Evolutionary conservation across 2,888 invertebrate genomes (phyloP).

Genomic region (Agonopterix alstromeriana): DNA sequence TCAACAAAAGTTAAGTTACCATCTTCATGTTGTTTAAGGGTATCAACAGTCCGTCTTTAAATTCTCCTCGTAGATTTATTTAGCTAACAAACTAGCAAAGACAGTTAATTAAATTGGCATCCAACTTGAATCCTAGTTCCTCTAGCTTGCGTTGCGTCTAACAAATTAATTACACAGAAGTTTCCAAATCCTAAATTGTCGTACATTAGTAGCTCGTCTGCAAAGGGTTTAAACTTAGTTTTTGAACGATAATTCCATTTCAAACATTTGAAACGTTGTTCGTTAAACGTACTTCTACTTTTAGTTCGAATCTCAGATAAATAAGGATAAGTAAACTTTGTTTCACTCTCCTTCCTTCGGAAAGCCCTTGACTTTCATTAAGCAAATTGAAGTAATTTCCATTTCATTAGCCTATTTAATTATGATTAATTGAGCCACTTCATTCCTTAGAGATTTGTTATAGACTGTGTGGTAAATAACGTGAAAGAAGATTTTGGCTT

Average conservation of each 20-base stretch:
- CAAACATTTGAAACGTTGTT: not conserved
- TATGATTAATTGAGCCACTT: slow-evolving; percentile 12
- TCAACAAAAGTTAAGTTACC: too few relatives aligned
- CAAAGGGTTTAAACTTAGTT: not conserved
- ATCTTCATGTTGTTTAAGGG: too few relatives aligned
- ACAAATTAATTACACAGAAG: not conserved
- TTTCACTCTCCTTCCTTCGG: not conserved
- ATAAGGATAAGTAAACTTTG: slow-evolving; percentile 2
- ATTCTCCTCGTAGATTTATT: too few relatives aligned
- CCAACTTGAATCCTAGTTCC: too few relatives aligned
- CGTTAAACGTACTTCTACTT: not conserved
- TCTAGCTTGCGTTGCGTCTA: too few relatives aligned
- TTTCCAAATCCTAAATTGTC: not conserved
- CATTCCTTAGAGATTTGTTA: not conserved
- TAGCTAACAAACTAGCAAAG: too few relatives aligned
- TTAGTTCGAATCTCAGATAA: not conserved
- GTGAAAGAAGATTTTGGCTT: too few relatives aligned
- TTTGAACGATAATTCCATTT: not conserved
- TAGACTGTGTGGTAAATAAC: too few relatives aligned
- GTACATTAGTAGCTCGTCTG: not conserved
- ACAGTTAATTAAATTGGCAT: too few relatives aligned
- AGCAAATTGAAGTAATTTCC: slow-evolving; percentile 19
- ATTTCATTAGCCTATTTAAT: slow-evolving; percentile 21
- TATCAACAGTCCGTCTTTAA: too few relatives aligned
- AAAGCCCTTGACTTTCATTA: slow-evolving; percentile 14